Conservation (phyloP, 30 jellyfish, hydroid and myxozoan species). For the Nemopilema nomurai region DNA sequence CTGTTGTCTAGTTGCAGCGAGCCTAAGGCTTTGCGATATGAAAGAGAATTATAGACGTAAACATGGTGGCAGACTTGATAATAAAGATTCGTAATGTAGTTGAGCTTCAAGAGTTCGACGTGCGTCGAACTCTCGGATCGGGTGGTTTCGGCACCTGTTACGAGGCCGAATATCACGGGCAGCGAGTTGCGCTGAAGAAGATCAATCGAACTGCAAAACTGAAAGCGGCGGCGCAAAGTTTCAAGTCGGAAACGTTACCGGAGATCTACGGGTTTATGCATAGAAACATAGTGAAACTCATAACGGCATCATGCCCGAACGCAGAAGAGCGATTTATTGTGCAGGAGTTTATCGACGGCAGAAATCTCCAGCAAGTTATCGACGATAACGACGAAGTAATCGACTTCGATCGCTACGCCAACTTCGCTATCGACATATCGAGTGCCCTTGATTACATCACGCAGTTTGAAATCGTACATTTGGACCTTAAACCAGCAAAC, state of each 20-base stretch:
- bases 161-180: slow-evolving; percentile 65
- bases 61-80: slow-evolving; percentile 54
- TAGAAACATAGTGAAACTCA: slow-evolving; percentile 61
- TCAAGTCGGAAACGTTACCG: slow-evolving; percentile 69
- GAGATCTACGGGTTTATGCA: slow-evolving; percentile 69
- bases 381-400: slow-evolving; percentile 59
- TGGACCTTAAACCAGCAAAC: slow-evolving; percentile 92
- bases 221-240: slow-evolving; percentile 82
- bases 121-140: slow-evolving; percentile 72
- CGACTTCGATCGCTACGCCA: slow-evolving; percentile 20
- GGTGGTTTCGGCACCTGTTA: slow-evolving; percentile 98
- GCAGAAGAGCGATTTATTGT: slow-evolving; percentile 59
- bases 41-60: slow-evolving; percentile 6
- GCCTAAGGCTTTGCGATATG: slow-evolving; percentile 13
- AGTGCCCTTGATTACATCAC: slow-evolving; percentile 78
- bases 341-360: slow-evolving; percentile 79
- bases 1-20: neutral
- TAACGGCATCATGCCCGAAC: slow-evolving; percentile 58
- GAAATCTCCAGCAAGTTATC: slow-evolving; percentile 64
- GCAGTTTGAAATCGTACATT: slow-evolving; percentile 57
- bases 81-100: slow-evolving; percentile 6
- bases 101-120: slow-evolving; percentile 51
- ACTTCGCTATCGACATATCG: slow-evolving; percentile 63
- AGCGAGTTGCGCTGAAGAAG: slow-evolving; percentile 71
- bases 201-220: slow-evolving; percentile 75